Base-by-base conservation (phyloP, 2,888 invertebrate species). In the Microctonus brassicae region DNA sequence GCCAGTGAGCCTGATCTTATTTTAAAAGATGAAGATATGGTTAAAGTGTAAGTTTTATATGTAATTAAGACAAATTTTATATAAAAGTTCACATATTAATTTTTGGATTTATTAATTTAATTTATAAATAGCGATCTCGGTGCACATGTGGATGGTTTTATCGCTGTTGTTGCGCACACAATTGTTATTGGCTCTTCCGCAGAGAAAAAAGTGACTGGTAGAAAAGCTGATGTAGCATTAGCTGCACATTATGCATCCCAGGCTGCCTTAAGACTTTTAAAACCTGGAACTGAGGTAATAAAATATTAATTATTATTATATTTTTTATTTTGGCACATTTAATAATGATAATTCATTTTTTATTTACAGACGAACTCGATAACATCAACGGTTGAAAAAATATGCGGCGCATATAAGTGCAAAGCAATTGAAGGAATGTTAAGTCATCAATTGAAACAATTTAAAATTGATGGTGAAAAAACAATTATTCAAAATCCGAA, bases 61-160 rank as follows among this genome's bases (percentile, higher is more conserved):
- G 71, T 62, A 36, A 6, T 10, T 13, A 24, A 34, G 5, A 58
- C 1, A 13, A 6, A 0, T 1, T 26, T 1, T 10, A 4, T n/a
- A 24, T n/a, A 26, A 4, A 5, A 58, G 17, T 58, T 7, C 17
- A 58, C 33, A 11, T 22, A 55, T 24, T 26, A 0, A 24, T 26
- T 24, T 9, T 24, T 11, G 4, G 11, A 64, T 72, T 67, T 64
- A 67, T 76, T 75, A 61, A 72, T 73, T 78, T 67, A 76, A 63
- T 69, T 69, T 71, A 75, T 89, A 39, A 90, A 36, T 83, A 97
- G 97, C 88, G 99, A 99, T 89, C 90, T 99, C 85, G 99, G 99
- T 78, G 97, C 97, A 75, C 99, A 99, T 86, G 94, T 99, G 84
- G 99, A 99, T 91, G 99, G 99, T 42, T 99, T 97, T 86, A 97